A percentile compares a stretch with the other conserved stretches of the same genome.
Conservation (phyloP, 2,888 invertebrate genomes). For the Caenorhabditis sp. region DNA sequence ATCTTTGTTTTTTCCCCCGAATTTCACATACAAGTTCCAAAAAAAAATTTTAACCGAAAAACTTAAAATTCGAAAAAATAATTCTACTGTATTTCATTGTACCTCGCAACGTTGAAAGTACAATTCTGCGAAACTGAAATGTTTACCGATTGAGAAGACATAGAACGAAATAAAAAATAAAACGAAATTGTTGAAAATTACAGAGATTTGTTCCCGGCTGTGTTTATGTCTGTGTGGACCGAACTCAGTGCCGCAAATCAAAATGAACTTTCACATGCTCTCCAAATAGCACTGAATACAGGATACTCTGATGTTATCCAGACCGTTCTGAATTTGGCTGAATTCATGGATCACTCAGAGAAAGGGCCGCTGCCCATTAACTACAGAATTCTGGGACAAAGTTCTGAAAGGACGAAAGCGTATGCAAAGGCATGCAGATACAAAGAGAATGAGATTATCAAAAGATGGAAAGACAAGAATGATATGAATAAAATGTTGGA, state of each 20-base stretch:
- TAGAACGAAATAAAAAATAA: conserved; percentile 1
- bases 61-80: too few species aligned
- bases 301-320: conserved; percentile 65
- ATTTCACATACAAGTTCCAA: too few species aligned
- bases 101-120: too few species aligned
- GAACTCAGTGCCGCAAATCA: conserved; percentile 85
- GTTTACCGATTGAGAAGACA: too few species aligned
- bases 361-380: conserved; percentile 89
- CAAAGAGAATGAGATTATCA: conserved; percentile 73
- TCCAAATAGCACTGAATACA: conserved; percentile 82
- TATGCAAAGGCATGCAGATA: conserved; percentile 87
- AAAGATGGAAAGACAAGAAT: conserved; percentile 11
- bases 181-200: background rate
- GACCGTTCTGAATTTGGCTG: conserved; percentile 84
- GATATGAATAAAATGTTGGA: conserved; percentile 2
- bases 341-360: conserved; percentile 99
- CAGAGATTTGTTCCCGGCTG: conserved; percentile 94
- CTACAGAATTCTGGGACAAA: conserved; percentile 85
- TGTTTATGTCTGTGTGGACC: conserved; percentile 98
- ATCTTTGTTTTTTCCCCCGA: too few species aligned
- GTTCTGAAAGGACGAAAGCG: conserved; percentile 90
- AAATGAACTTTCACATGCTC: conserved; percentile 83
- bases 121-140: too few species aligned
- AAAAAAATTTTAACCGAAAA: too few species aligned
- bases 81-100: too few species aligned